phyloP scores from a whole-genome alignment of 1,140 invertebrate species.

The Drosophila ambigua region DNA sequence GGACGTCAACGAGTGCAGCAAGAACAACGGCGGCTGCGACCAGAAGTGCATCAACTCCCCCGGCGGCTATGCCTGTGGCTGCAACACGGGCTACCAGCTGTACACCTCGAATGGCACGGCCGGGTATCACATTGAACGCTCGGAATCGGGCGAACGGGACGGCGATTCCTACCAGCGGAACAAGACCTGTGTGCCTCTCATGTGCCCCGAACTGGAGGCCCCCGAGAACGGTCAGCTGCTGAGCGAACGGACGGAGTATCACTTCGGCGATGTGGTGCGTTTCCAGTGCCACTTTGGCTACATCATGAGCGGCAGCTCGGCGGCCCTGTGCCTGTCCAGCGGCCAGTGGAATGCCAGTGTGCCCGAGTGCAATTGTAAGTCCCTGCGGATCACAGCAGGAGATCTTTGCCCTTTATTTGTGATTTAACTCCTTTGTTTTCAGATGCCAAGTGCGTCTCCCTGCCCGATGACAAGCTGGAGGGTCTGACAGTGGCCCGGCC shows the following conservation, averaged over 20 bases:
- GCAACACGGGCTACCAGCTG: slow-evolving; percentile 96
- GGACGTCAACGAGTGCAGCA: slow-evolving; percentile 96
- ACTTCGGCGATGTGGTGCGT: slow-evolving; percentile 94
- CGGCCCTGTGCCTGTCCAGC: slow-evolving; percentile 93
- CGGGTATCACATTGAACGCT: slow-evolving; percentile 91
- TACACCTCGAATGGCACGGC: slow-evolving; percentile 96
- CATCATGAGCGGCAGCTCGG: slow-evolving; percentile 93
- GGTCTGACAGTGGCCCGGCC: slow-evolving; percentile 90
- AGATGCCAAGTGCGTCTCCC: slow-evolving; percentile 95
- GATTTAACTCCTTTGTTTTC: slow-evolving; percentile 37
- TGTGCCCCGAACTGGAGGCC: slow-evolving; percentile 91
- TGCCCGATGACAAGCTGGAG: slow-evolving; percentile 95
- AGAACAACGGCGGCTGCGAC: slow-evolving; percentile 96
- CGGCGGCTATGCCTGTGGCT: slow-evolving; percentile 94
- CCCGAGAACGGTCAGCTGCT: slow-evolving; percentile 96
- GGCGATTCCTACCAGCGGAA: slow-evolving; percentile 94
- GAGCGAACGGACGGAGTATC: slow-evolving; percentile 91
- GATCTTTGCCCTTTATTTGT: not conserved
- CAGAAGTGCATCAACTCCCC: slow-evolving; percentile 96
- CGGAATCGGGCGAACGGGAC: slow-evolving; percentile 93
- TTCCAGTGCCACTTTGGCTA: slow-evolving; percentile 99
- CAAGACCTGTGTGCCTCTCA: slow-evolving; percentile 96
- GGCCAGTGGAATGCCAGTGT: slow-evolving; percentile 97
- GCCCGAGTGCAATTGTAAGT: slow-evolving; percentile 95
- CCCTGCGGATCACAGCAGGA: not conserved